Conservation (phyloP, 2,888 invertebrate species). For the Cantharis lateralis region DNA sequence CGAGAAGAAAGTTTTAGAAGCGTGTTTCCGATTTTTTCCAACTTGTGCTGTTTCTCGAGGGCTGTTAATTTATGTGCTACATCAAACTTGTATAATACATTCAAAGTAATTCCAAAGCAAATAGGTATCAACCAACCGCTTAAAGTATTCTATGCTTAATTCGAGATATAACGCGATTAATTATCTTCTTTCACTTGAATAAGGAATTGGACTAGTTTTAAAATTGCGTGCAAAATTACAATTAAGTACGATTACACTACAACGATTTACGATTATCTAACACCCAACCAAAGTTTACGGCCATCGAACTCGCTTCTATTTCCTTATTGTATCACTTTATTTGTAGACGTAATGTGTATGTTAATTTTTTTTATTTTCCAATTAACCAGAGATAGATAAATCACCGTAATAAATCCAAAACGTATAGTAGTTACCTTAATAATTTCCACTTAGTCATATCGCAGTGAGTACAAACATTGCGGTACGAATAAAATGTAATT, state of each 20-base stretch:
- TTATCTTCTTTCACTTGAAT: neutral
- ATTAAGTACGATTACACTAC: conserved; percentile 16
- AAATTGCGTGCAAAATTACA: conserved; percentile 17
- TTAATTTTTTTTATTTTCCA: neutral
- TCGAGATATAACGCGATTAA: neutral
- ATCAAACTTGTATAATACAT: neutral
- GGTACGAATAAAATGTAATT: neutral
- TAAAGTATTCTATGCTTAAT: neutral
- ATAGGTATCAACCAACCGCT: neutral
- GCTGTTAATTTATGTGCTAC: neutral
- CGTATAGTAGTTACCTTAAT: neutral
- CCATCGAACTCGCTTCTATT: conserved; percentile 15
- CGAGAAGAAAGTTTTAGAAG: neutral
- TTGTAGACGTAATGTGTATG: neutral
- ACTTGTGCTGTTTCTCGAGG: neutral
- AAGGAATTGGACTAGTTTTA: conserved; percentile 2
- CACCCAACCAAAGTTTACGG: conserved; percentile 21
- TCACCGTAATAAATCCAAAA: neutral
- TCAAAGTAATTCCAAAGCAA: neutral
- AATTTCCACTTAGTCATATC: neutral
- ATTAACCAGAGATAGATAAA: neutral
- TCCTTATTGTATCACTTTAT: conserved; percentile 7
- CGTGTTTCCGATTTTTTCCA: conserved; percentile 1
- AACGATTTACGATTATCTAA: conserved; percentile 18
- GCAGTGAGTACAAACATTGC: neutral